These are phyloP conservation scores for Rafetus swinhoei DNA, from an alignment of 2,113 vertebrate genomes.

Conservation along the genomic window DNA sequence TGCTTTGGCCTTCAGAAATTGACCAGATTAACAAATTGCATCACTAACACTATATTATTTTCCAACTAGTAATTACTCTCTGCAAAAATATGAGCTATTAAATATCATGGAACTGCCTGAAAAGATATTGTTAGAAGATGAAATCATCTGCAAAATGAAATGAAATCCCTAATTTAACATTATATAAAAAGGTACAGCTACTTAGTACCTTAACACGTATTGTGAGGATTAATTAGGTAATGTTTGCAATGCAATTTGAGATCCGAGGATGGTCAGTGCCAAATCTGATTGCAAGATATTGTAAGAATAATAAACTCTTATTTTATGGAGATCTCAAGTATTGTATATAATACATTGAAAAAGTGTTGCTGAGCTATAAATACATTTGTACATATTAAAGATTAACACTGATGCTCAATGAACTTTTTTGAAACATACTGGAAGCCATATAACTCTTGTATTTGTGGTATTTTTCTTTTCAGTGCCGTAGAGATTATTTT, in stretches of 20 bases:
- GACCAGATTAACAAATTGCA: not conserved
- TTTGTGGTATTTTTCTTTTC: not conserved
- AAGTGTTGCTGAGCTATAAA: not conserved
- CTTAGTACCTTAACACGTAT: not conserved
- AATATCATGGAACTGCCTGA: accelerated
- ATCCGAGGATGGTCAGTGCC: not conserved
- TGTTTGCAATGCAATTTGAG: not conserved
- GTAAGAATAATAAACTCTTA: not conserved
- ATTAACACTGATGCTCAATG: not conserved
- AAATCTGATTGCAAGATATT: not conserved
- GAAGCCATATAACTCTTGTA: not conserved
- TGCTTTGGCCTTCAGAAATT: not conserved
- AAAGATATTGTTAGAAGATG: not conserved
- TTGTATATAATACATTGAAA: not conserved
- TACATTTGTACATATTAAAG: not conserved
- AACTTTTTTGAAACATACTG: not conserved
- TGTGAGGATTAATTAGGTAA: not conserved
- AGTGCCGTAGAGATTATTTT: not conserved
- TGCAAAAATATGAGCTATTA: not conserved
- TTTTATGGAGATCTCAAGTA: not conserved
- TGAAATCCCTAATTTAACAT: not conserved
- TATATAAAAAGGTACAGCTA: not conserved
- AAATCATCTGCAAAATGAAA: not conserved
- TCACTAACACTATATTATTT: not conserved
- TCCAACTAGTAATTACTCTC: not conserved